Conservation (phyloP, 2,113 vertebrate genomes). For the Hippocampus guttulatus region DNA sequence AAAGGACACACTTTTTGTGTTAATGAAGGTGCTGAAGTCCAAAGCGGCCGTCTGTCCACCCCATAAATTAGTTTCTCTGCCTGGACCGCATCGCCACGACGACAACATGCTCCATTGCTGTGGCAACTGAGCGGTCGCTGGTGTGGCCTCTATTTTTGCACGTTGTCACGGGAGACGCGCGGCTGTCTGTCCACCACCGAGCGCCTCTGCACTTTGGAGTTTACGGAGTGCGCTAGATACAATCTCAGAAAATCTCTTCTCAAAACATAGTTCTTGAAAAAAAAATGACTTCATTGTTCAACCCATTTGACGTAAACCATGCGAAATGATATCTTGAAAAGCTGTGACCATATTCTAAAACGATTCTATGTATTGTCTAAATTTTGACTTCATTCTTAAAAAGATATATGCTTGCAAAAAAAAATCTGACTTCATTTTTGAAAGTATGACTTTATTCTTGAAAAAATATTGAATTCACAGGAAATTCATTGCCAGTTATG, state of each 20-base stretch:
- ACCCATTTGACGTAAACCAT: no score
- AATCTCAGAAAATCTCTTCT: not conserved
- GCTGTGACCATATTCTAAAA: no score
- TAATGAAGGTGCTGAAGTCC: not conserved
- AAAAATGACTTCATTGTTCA: not conserved
- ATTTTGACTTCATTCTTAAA: not conserved
- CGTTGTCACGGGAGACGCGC: conserved; percentile 62
- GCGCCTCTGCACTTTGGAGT: conserved; percentile 8
- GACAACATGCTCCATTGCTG: conserved; percentile 65
- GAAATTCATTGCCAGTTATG: no score
- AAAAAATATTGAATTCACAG: no score
- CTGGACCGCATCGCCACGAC: conserved; percentile 50
- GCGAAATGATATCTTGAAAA: no score
- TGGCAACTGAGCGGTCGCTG: conserved; percentile 59
- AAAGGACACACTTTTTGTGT: not conserved
- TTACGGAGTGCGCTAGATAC: not conserved
- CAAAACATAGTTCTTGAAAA: not conserved
- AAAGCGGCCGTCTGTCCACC: not conserved
- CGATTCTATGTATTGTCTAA: no score
- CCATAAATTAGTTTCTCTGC: not conserved
- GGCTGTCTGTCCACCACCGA: conserved; percentile 41
- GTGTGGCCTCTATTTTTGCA: conserved; percentile 57
- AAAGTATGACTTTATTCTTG: not conserved
- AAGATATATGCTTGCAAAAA: not conserved
- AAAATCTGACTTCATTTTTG: not conserved